These are phyloP conservation scores for Forbesichthys agassizii DNA, from an alignment of 2,113 vertebrate genomes.

Conservation along the genomic window DNA sequence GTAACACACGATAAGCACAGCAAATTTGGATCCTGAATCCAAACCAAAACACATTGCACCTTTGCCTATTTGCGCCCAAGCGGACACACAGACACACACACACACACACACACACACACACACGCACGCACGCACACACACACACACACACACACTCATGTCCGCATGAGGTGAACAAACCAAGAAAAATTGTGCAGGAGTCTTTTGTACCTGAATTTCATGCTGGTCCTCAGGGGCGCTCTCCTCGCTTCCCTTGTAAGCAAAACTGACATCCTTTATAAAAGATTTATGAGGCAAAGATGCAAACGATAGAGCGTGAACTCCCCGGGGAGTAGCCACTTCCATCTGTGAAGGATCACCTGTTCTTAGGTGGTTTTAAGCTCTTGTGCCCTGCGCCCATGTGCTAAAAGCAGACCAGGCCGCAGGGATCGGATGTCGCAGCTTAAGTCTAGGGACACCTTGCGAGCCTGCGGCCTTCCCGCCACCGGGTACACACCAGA, in stretches of 20 bases:
- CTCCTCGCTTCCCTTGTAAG: slow-evolving; percentile 77
- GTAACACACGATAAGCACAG: slow-evolving; percentile 59
- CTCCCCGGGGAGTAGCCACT: slow-evolving; percentile 70
- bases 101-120: slow-evolving; percentile 27
- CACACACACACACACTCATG: slow-evolving; percentile 10
- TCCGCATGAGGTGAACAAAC: slow-evolving; percentile 36
- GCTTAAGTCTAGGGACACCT: slow-evolving; percentile 16
- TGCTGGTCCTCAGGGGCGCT: slow-evolving; percentile 70
- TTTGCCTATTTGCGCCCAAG: slow-evolving; percentile 11
- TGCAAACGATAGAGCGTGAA: slow-evolving; percentile 78
- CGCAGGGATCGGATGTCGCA: slow-evolving; percentile 24
- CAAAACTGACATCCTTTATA: slow-evolving; percentile 84
- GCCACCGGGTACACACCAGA: slow-evolving; percentile 19
- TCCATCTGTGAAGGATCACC: slow-evolving; percentile 80
- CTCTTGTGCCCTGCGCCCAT: slow-evolving; percentile 62
- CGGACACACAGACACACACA: slow-evolving; percentile 31
- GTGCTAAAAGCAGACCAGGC: slow-evolving; percentile 59
- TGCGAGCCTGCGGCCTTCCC: slow-evolving; percentile 22
- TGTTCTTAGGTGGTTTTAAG: slow-evolving; percentile 75
- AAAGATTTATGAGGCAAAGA: slow-evolving; percentile 84
- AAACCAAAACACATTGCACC: slow-evolving; percentile 45
- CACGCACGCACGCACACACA: slow-evolving; percentile 33
- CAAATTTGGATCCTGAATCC: slow-evolving; percentile 25
- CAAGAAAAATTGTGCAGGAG: slow-evolving; percentile 47
- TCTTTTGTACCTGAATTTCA: slow-evolving; percentile 74